Base-by-base conservation (phyloP, 2,113 vertebrate species). In the Artemisiospiza belli region DNA sequence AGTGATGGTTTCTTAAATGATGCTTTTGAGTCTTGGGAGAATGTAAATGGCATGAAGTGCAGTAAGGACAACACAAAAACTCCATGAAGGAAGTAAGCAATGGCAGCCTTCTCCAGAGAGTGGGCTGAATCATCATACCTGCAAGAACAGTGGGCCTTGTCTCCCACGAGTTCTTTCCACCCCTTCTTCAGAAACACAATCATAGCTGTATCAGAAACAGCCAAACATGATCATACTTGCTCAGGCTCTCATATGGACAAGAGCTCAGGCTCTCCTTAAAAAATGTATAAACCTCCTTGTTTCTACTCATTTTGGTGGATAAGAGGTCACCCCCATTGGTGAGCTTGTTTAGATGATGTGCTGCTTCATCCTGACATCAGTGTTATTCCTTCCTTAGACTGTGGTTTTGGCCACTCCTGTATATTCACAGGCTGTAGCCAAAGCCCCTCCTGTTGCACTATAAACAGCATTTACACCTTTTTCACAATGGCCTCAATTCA, bases 1-100 rank as follows among this genome's bases (percentile, higher is more conserved):
- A 78, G 70, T 66, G 61, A 78, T 88, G 62, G 69, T 75, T 75
- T 82, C 96, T 95, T 94, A 91, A 92, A 86, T 49, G 51, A 96
- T 86, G 79, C 58, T 86, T 87, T 64, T 59, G 49, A 58, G 79
- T 73, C 74, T 79, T 5, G 1, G 58, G 39, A 89, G 79, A 75
- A 63, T 20, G 35, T 64, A 84, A 81, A 74, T 23, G 18, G 14
- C 33, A 22, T n/a, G 77, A 84, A 81, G 24, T 57, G 21, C 74
- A 87, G 74, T 59, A 82, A 59, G 61, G 81, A 77, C 89, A 95
- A 82, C 13, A 16, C 59, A 83, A 74, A 72, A 63, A 59, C 15
- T 70, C 63, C 21, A 55, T 43, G 35, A 33, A 83, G 21, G 62
- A 85, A 80, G 46, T 54, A 52, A 89, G 49, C 27, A 31, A 25